phyloP scores from a whole-genome alignment of 2,888 invertebrate genomes.

The Dyspetes luteomarginatus region DNA sequence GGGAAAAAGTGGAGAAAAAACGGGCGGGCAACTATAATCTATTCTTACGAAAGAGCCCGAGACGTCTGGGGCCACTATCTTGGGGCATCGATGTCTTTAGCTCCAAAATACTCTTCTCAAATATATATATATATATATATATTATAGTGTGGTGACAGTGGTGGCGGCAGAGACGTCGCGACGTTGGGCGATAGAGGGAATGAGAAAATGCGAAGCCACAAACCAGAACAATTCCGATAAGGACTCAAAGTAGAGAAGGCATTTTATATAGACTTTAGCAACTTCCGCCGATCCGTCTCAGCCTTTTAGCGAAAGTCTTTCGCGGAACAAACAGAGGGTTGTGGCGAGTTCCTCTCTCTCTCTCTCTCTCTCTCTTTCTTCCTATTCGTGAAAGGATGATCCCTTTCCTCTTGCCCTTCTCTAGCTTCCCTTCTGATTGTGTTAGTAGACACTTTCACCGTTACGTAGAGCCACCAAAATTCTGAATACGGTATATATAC shows the following conservation, averaged over 20 bases:
- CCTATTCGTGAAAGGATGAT: background rate
- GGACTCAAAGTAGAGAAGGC: background rate
- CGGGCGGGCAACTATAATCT: background rate
- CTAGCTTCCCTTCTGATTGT: constrained; percentile 2
- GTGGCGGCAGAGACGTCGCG: constrained; percentile 28
- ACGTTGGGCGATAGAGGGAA: constrained; percentile 24
- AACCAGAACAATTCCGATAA: constrained; percentile 39
- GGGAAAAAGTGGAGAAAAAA: background rate
- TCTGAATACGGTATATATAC: background rate
- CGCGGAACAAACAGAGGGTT: constrained; percentile 51
- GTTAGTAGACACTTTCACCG: background rate
- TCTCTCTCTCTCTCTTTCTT: background rate
- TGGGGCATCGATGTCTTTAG: background rate
- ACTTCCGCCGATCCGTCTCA: constrained; percentile 57
- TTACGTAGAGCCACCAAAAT: background rate
- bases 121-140: background rate
- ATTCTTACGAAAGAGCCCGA: background rate
- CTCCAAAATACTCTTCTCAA: constrained; percentile 3
- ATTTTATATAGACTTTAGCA: constrained; percentile 5
- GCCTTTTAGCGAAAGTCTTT: constrained; percentile 53
- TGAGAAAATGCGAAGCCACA: background rate
- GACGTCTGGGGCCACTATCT: background rate
- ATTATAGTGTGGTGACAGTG: constrained; percentile 17
- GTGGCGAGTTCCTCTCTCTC: constrained; percentile 9
- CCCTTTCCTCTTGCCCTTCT: background rate